Evolutionary conservation across 1,140 invertebrate genomes (phyloP).

Genomic region (Tachypleus tridentatus): DNA sequence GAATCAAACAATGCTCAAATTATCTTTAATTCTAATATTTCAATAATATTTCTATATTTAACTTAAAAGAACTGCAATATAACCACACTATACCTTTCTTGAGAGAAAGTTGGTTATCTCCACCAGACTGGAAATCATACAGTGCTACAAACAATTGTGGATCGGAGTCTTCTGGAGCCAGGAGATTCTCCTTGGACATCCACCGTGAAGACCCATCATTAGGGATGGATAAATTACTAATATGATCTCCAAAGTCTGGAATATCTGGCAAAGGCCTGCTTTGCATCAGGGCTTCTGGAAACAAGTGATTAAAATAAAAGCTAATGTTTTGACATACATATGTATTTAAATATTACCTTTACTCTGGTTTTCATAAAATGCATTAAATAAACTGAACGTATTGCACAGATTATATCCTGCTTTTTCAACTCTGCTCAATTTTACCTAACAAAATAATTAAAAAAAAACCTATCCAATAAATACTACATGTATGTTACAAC

Average conservation of each 20-base stretch:
- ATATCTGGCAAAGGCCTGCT: slow-evolving; percentile 80
- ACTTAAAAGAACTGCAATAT: neutral
- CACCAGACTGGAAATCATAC: slow-evolving; percentile 91
- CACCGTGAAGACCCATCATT: slow-evolving; percentile 45
- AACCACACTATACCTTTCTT: slow-evolving; percentile 65
- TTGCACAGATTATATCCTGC: too few relatives aligned
- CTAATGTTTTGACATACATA: too few relatives aligned
- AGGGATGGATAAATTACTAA: slow-evolving; percentile 8
- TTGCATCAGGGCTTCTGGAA: slow-evolving; percentile 76
- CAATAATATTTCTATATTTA: too few relatives aligned
- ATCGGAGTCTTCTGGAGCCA: slow-evolving; percentile 62
- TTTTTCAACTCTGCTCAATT: too few relatives aligned
- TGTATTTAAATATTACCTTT: too few relatives aligned
- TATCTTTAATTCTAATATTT: too few relatives aligned
- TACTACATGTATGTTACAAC: too few relatives aligned
- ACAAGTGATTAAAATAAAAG: slow-evolving; percentile 13
- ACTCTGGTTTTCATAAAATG: too few relatives aligned
- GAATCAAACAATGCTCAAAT: too few relatives aligned
- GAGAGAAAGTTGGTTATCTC: slow-evolving; percentile 93
- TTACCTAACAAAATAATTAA: too few relatives aligned
- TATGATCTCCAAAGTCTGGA: slow-evolving; percentile 55
- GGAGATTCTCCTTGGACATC: slow-evolving; percentile 92
- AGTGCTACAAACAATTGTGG: slow-evolving; percentile 81
- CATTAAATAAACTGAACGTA: too few relatives aligned
- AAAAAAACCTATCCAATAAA: too few relatives aligned